phyloP scores from a whole-genome alignment of 2,797 vertebrate species.

The Notolepis coatsorum region DNA sequence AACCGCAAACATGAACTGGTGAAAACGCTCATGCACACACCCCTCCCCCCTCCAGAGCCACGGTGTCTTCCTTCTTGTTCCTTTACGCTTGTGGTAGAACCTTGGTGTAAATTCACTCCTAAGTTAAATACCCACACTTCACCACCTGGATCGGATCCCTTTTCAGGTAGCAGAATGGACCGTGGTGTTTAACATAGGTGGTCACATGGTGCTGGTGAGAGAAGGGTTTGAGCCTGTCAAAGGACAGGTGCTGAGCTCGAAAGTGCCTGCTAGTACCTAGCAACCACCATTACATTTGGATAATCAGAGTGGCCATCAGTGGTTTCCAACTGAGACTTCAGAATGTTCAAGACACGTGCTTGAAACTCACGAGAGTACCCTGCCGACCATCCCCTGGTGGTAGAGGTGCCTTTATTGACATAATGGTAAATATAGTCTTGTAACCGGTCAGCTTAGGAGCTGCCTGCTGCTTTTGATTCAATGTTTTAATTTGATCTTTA shows the following conservation, averaged over 20 bases:
- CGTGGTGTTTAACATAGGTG: no score
- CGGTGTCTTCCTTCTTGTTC: constrained; percentile 54
- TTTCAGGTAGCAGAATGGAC: no score
- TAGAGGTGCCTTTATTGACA: constrained; percentile 56
- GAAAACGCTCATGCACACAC: constrained; percentile 21
- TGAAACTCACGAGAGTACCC: constrained; percentile 48
- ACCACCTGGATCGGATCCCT: no score
- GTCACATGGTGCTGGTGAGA: no score
- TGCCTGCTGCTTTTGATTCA: no score
- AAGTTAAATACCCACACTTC: no score
- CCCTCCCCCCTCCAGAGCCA: constrained; percentile 28
- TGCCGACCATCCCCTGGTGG: constrained; percentile 33
- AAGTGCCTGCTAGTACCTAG: no score
- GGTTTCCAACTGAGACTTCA: constrained; percentile 45
- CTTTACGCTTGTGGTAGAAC: constrained; percentile 52
- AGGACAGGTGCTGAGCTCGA: no score
- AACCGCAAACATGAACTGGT: neutral
- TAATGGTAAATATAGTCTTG: constrained; percentile 51
- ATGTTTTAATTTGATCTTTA: no score
- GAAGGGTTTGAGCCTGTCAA: no score
- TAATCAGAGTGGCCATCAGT: constrained; percentile 57
- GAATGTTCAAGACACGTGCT: constrained; percentile 51
- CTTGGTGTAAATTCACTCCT: no score
- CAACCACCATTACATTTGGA: constrained; percentile 13
- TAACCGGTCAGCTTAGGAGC: constrained; percentile 24